Base-by-base conservation (phyloP, 2,888 invertebrate species). In the Lasioglossum villosulum region DNA sequence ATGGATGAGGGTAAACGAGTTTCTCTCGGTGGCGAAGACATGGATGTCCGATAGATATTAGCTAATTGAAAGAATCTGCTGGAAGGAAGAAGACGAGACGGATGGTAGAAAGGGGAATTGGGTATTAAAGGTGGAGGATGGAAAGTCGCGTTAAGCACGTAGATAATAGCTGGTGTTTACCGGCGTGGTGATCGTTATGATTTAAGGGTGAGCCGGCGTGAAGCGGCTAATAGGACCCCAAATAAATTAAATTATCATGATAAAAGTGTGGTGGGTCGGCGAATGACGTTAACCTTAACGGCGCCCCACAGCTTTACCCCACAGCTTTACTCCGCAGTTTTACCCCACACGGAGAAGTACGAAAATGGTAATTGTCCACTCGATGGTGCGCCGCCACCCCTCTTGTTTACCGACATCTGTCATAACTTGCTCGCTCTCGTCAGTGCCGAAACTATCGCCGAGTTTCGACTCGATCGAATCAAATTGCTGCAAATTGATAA, bases 231-330 rank as follows among this genome's bases (percentile, higher is more conserved):
- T 93, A 92, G 93, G 89, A 91, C 90, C 91, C 93, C 92, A 94
- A 94, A 94, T 94, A 94, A 94, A 94, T 94, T 94, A 94, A 94
- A 94, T 94, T 94, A 94, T 94, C 94, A 94, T 94, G 91, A 94
- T 94, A 94, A 94, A 94, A 83, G 88, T 83, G 78, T 78, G 74
- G 81, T 81, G 83, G 87, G 48, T 48, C 30, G 89, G 80, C 83
- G 87, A 86, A 82, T 82, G 88, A 88, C 83, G 82, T 72, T 84
- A 84, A 84, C 79, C 84, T 84, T 83, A 87, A 85, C 76, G 71
- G 79, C 83, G 73, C 87, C 88, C 84, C 78, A 78, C 74, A 77
- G 82, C 63, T 78, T 80, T 27, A 45, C 81, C 30, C 77, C 78
- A 77, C 73, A 79, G 68, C 68, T 68, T 68, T 82, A 78, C 86